Evolutionary conservation across 2,888 invertebrate genomes (phyloP).

Genomic region (Tachina fera): DNA sequence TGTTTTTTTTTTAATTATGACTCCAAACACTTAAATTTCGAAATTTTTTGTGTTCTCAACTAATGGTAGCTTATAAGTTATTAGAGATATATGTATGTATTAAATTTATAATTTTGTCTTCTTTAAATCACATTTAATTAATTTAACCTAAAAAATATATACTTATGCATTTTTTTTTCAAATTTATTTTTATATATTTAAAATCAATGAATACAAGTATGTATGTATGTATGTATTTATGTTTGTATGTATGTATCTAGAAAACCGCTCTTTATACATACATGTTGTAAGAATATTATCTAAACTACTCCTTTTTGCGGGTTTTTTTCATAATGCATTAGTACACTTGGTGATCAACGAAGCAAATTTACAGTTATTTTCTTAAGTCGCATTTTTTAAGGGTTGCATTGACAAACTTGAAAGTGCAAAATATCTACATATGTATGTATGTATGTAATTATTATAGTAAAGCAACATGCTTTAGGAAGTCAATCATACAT

Average conservation of each 20-base stretch:
- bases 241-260: constrained; percentile 2
- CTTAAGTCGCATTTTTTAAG: too few species aligned
- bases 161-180: not conserved
- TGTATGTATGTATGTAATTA: too few species aligned
- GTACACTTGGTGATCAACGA: too few species aligned
- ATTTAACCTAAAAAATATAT: constrained; percentile 61
- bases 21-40: constrained; percentile 21
- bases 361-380: too few species aligned
- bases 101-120: constrained; percentile 43
- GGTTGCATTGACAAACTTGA: too few species aligned
- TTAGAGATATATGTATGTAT: constrained; percentile 1
- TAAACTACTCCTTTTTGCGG: not conserved
- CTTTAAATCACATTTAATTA: constrained; percentile 69
- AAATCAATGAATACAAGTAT: not conserved
- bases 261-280: not conserved
- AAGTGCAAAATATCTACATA: too few species aligned
- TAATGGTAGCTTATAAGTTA: constrained; percentile 10
- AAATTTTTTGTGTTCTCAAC: constrained; percentile 37
- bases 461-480: not conserved
- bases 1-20: constrained; percentile 3
- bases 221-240: constrained; percentile 5
- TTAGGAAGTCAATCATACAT: too few species aligned
- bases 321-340: not conserved
- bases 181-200: constrained; percentile 23
- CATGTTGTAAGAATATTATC: not conserved